phyloP scores from a whole-genome alignment of 92 coral and sea anemone species.

The Muricea muricata region DNA sequence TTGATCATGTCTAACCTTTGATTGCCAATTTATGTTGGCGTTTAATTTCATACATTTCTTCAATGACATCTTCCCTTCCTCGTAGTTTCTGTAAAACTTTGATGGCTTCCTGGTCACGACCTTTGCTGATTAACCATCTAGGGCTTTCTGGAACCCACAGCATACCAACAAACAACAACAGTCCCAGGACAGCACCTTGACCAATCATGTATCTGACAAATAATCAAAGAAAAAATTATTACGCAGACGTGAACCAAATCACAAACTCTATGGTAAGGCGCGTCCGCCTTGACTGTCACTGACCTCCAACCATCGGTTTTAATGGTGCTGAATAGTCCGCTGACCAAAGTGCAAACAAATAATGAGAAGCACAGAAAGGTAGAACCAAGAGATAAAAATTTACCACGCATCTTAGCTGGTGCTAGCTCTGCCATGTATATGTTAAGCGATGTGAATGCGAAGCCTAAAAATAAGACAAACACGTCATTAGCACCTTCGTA shows the following conservation, averaged over 20 bases:
- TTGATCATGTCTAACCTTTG: too few species aligned
- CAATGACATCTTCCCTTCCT: constrained; percentile 67
- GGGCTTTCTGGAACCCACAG: constrained; percentile 91
- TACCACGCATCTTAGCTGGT: constrained; percentile 79
- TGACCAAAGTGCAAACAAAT: constrained; percentile 80
- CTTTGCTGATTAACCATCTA: constrained; percentile 86
- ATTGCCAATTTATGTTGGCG: too few species aligned
- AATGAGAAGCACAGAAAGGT: constrained; percentile 82
- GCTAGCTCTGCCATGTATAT: constrained; percentile 89
- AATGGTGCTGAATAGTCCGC: constrained; percentile 70
- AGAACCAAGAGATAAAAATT: constrained; percentile 66
- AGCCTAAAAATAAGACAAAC: constrained; percentile 51
- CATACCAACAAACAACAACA: constrained; percentile 84
- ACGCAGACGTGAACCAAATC: too few species aligned
- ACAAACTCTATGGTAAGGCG: too few species aligned
- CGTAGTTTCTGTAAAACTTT: constrained; percentile 64
- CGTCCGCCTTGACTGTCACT: too few species aligned
- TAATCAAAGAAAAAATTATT: too few species aligned
- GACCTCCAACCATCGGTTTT: constrained; percentile 88
- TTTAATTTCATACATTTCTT: too few species aligned
- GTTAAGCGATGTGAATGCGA: constrained; percentile 75
- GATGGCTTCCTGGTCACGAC: constrained; percentile 67
- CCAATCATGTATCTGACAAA: constrained; percentile 89
- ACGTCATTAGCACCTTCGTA: too few species aligned
- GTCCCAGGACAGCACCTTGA: constrained; percentile 80